Evolutionary conservation across 35 echinoderm and acorn worm genomes (phyloP), one percentile per base, ranked within the genome.

Genomic region (Heliocidaris erythrogramma): DNA sequence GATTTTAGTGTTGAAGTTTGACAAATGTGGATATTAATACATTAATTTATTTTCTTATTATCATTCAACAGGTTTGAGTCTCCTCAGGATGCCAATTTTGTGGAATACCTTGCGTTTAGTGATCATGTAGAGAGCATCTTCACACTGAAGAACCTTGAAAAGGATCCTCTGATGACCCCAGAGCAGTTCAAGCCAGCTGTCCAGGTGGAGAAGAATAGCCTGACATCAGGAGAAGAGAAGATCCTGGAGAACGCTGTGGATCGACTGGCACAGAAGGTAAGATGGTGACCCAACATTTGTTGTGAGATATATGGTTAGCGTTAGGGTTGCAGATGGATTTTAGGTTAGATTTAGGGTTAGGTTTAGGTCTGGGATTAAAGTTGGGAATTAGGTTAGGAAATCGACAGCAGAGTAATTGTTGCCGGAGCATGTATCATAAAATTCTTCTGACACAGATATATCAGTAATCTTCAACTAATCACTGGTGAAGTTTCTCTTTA

Each of bases 61-160:
- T 78, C 5, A 18, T 48, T 89, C 11, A 47, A 49, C 90, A 99
- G 98, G 2, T 99, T 91, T 93, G 96, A 97, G 53, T 97, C 88
- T 49, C 98, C 98, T 10, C 11, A 30, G 31, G 94, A 99, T 59
- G 93, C 97, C 47, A 86, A 94, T 17, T 99, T 97, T 85, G 97
- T 97, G 18, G 94, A 99, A 32, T 99, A 97, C 60, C 59, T 96
- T 27, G 24, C 18, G 21, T 99, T 99, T 90, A 96, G 90, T 90
- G 96, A 99, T 94, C 94, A 97, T 32, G 94, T 99, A 27, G 98
- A 99, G 85, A 97, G 98, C 85, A 97, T 99, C 78, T 99, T 99
- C 86, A 99, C 98, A 17, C 60, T 99, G 30, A 99, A 99, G 96
- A 96, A 99, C 53, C 95, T 99, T 18, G 98, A 99, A 95, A 99